phyloP scores from a whole-genome alignment of 2,113 vertebrate genomes.

The Thymallus thymallus region DNA sequence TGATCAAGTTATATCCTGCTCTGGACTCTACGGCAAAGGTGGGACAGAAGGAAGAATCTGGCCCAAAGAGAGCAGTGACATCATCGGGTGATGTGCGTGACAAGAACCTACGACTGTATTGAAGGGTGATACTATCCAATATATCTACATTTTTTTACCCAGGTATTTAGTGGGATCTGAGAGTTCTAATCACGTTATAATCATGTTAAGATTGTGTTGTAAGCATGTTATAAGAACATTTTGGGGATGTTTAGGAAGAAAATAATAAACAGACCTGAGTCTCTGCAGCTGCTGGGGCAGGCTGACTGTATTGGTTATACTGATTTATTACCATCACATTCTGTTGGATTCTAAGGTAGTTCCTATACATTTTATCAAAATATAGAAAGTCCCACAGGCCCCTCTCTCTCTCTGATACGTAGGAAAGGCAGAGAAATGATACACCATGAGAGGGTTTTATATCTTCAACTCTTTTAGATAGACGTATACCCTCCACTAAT shows the following conservation, averaged over 20 bases:
- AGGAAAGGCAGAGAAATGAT: conserved; percentile 47
- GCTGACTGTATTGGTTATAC: conserved; percentile 46
- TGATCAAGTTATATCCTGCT: too few relatives aligned
- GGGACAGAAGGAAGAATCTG: too few relatives aligned
- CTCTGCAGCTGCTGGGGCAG: conserved; percentile 31
- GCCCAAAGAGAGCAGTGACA: neutral
- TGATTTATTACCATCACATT: conserved; percentile 51
- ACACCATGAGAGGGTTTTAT: conserved; percentile 35
- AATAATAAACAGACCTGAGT: conserved; percentile 36
- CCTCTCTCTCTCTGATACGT: conserved; percentile 33
- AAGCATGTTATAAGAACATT: too few relatives aligned
- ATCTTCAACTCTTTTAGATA: conserved; percentile 53
- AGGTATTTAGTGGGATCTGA: too few relatives aligned
- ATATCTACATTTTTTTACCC: neutral
- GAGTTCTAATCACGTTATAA: too few relatives aligned
- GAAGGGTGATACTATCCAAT: neutral
- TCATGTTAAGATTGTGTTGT: too few relatives aligned
- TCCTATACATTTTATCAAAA: conserved; percentile 66
- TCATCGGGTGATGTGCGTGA: neutral
- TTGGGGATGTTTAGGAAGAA: neutral
- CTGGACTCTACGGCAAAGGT: too few relatives aligned
- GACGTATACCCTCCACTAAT: conserved; percentile 52
- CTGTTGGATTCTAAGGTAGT: conserved; percentile 39
- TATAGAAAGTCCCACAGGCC: conserved; percentile 46
- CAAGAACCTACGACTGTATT: neutral